Evolutionary conservation across 2,113 vertebrate species (phyloP).

Genomic region (Paramormyrops kingsleyae): DNA sequence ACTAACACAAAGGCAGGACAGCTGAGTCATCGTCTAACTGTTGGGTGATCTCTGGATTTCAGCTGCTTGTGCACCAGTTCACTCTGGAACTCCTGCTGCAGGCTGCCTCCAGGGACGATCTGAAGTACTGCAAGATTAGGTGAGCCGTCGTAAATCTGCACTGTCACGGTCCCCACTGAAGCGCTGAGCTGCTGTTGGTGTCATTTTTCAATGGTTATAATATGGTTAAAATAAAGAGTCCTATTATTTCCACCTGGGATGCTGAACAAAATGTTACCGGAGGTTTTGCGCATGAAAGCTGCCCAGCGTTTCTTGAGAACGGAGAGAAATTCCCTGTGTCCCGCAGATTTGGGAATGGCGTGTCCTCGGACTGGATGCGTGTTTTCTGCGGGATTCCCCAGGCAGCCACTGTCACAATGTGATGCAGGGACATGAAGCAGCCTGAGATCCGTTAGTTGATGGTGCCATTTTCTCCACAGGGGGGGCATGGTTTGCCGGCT

Average conservation of each 20-base stretch:
- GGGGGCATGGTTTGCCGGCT: slow-evolving; percentile 71
- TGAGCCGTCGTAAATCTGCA: slow-evolving; percentile 34
- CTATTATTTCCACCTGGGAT: background rate
- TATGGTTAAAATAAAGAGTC: background rate
- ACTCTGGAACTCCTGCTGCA: slow-evolving; percentile 68
- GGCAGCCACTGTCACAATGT: background rate
- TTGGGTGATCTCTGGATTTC: slow-evolving; percentile 16
- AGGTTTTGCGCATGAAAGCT: background rate
- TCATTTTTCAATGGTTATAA: background rate
- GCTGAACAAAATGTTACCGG: background rate
- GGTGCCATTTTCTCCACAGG: slow-evolving; percentile 48
- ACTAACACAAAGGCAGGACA: background rate
- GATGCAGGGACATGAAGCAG: background rate
- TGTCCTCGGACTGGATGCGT: background rate
- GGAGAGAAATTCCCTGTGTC: background rate
- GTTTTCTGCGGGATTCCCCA: background rate
- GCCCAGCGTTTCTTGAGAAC: background rate
- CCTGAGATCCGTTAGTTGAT: background rate
- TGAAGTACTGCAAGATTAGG: slow-evolving; percentile 69
- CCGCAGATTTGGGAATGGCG: background rate
- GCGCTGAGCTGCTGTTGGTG: background rate
- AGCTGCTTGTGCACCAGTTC: slow-evolving; percentile 72
- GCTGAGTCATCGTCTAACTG: background rate
- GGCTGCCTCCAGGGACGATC: slow-evolving; percentile 69
- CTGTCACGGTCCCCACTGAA: background rate